phyloP scores from a whole-genome alignment of 2,888 invertebrate genomes.

The Oscheius sp. region DNA sequence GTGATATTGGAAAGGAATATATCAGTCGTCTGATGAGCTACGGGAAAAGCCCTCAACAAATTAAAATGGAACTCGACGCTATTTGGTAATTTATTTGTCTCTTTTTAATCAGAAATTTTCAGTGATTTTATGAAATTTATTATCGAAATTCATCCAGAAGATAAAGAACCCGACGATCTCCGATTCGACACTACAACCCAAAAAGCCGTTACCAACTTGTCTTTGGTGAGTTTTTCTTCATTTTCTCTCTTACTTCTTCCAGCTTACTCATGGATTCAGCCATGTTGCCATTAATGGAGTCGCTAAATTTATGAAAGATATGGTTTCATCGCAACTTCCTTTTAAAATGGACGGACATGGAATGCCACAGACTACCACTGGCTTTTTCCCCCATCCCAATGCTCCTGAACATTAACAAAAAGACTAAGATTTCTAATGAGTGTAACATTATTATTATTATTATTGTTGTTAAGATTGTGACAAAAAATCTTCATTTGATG shows the following conservation, averaged over 20 bases:
- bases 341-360: not conserved
- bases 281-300: constrained; percentile 5
- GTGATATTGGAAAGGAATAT: not conserved
- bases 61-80: not conserved
- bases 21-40: not conserved
- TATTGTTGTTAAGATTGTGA: not conserved
- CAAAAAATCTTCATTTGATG: constrained; percentile 70
- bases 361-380: not conserved
- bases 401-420: not conserved
- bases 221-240: no score
- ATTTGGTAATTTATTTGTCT: not conserved
- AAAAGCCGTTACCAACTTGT: no score
- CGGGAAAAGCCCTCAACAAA: not conserved
- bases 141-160: not conserved
- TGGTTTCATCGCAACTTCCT: not conserved
- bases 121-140: not conserved
- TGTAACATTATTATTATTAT: no score
- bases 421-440: no score
- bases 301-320: not conserved
- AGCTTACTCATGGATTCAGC: constrained; percentile 31
- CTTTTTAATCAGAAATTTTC: not conserved
- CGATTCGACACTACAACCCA: no score
- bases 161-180: no score
- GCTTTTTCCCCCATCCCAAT: not conserved
- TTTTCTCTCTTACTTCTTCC: no score